Evolutionary conservation across 1,140 invertebrate genomes (phyloP).

Genomic region (Diorhabda carinulata): DNA sequence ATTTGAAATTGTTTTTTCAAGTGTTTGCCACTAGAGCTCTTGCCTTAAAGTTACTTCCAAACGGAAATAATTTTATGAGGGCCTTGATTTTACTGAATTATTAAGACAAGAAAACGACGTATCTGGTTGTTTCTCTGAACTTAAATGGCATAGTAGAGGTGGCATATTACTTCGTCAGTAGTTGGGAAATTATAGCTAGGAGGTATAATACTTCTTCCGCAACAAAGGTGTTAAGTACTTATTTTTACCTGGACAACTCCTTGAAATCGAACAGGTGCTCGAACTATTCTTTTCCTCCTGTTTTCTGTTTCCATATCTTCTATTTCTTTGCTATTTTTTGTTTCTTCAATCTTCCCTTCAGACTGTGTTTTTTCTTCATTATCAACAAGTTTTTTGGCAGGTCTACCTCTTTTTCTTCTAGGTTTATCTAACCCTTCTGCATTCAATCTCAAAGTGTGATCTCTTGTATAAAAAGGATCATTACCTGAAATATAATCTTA

Average conservation of each 20-base stretch:
- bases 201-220: too few relatives aligned
- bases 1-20: too few relatives aligned
- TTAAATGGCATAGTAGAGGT: too few relatives aligned
- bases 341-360: slow-evolving; percentile 39
- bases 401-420: slow-evolving; percentile 63
- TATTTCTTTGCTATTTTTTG: slow-evolving; percentile 48
- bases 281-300: slow-evolving; percentile 59
- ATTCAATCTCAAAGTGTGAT: slow-evolving; percentile 45
- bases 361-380: slow-evolving; percentile 43
- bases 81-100: too few relatives aligned
- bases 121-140: too few relatives aligned
- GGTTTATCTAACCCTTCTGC: slow-evolving; percentile 63
- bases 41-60: too few relatives aligned
- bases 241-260: slow-evolving; percentile 60
- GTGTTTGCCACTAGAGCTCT: too few relatives aligned
- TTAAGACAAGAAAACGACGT: too few relatives aligned
- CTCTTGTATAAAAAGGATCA: neutral
- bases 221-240: too few relatives aligned
- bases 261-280: slow-evolving; percentile 63
- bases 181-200: too few relatives aligned
- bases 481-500: neutral
- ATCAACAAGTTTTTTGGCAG: slow-evolving; percentile 53
- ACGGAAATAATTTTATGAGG: too few relatives aligned
- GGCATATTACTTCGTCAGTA: too few relatives aligned
- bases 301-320: slow-evolving; percentile 51